Base-by-base conservation (phyloP, 2,113 vertebrate genomes). In the Larimichthys polyactis region DNA sequence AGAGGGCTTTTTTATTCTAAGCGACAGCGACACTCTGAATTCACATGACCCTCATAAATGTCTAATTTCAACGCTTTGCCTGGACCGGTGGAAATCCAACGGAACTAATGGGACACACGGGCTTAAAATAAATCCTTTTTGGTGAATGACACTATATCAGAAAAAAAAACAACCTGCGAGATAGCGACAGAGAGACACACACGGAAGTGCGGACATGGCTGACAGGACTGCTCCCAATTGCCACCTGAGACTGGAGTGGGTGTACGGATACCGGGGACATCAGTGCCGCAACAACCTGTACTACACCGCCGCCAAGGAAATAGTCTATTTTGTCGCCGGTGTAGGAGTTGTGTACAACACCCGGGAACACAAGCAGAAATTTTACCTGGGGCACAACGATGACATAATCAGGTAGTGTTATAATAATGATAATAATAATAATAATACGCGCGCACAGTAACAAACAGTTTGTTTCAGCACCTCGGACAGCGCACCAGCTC, bases 251-350 rank as follows among this genome's bases (percentile, higher is more conserved):
- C 96, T 99, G 87, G 97, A 98, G 93, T 99, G 98, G 98, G 97
- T 99, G 84, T 99, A 99, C 92, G 98, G 98, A 89, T 99, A 99
- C 96, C 96, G 98, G 85, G 98, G 98, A 87, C 98, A 99, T 86
- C 98, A 99, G 95, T 99, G 97, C 95, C 98, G 97, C 96, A 99
- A 99, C 97, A 99, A 99, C 96, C 97, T 99, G 90, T 99, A 98
- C 95, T 99, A 99, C 95, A 99, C 97, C 14, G 97, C 98, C 82
- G 97, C 97, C 89, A 97, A 97, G 94, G 98, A 99, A 90, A 97
- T 99, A 82, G 98, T 99, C 63, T 99, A 99, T 94, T 99, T 99
- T 81, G 98, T 99, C 78, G 98, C 98, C 86, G 98, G 98, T 68
- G 96, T 97, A 86, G 98, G 97, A 93, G 98, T 99, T 87, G 98